These are phyloP conservation scores for Drosophila picticornis DNA, from an alignment of 2,888 invertebrate genomes.

Conservation along the genomic window DNA sequence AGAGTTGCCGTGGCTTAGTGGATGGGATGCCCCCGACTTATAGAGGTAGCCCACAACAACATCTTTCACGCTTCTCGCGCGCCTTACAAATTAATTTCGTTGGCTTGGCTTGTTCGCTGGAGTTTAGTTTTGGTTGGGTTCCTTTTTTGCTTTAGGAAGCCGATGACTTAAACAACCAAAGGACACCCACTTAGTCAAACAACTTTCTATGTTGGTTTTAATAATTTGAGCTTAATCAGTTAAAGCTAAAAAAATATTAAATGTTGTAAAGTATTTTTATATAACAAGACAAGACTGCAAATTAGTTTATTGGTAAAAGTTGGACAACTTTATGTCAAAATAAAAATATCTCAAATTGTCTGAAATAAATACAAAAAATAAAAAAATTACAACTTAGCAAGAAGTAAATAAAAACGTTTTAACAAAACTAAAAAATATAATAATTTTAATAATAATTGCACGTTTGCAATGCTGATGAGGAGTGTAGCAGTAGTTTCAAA, in stretches of 20 bases:
- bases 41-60: constrained; percentile 46
- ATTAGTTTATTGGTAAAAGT: background rate
- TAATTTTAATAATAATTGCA: too few relatives aligned
- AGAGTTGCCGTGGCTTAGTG: constrained; percentile 29
- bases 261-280: background rate
- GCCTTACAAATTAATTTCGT: constrained; percentile 64
- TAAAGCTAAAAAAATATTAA: background rate
- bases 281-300: background rate
- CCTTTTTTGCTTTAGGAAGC: constrained; percentile 35
- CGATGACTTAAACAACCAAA: constrained; percentile 26
- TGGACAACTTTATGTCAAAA: background rate
- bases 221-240: background rate
- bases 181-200: constrained; percentile 17
- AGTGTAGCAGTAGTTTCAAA: background rate
- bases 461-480: background rate
- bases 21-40: constrained; percentile 35
- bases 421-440: background rate
- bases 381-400: background rate
- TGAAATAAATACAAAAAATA: background rate
- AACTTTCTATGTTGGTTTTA: background rate
- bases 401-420: background rate
- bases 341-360: background rate
- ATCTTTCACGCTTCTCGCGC: constrained; percentile 44
- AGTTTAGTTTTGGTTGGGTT: background rate
- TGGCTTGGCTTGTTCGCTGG: constrained; percentile 2